Evolutionary conservation across 2,113 vertebrate species (phyloP).

Genomic region (Hylia prasina): DNA sequence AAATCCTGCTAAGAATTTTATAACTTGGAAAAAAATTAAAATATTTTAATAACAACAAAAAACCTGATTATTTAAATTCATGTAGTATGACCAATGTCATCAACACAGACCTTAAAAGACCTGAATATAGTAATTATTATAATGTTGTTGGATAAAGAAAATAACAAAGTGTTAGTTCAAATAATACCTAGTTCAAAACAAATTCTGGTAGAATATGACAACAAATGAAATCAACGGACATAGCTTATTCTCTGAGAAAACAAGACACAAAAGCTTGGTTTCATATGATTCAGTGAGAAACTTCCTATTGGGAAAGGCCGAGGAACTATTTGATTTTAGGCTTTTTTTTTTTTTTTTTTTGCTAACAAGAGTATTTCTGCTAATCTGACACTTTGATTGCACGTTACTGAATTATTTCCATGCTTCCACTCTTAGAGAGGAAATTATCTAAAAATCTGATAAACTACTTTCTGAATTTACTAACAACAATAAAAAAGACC

Average conservation of each 20-base stretch:
- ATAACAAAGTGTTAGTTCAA: background rate
- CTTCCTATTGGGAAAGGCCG: background rate
- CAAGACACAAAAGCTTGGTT: background rate
- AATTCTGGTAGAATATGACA: background rate
- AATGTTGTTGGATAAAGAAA: background rate
- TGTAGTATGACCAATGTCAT: background rate
- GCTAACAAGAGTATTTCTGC: background rate
- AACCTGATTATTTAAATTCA: background rate
- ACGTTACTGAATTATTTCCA: background rate
- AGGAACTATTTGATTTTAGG: background rate
- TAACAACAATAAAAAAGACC: background rate
- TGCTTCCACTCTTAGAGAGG: background rate
- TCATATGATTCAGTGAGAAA: background rate
- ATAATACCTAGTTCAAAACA: background rate
- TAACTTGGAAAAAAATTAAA: background rate
- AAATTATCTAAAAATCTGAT: background rate
- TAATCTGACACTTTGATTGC: background rate
- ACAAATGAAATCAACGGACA: background rate
- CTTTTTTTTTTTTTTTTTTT: background rate
- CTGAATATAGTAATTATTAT: background rate
- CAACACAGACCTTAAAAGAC: background rate
- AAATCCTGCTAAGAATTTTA: background rate
- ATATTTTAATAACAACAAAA: background rate
- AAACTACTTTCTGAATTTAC: background rate
- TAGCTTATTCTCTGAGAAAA: background rate